phyloP scores from a whole-genome alignment of 1,140 invertebrate genomes.

The Sycophaga agraensis region DNA sequence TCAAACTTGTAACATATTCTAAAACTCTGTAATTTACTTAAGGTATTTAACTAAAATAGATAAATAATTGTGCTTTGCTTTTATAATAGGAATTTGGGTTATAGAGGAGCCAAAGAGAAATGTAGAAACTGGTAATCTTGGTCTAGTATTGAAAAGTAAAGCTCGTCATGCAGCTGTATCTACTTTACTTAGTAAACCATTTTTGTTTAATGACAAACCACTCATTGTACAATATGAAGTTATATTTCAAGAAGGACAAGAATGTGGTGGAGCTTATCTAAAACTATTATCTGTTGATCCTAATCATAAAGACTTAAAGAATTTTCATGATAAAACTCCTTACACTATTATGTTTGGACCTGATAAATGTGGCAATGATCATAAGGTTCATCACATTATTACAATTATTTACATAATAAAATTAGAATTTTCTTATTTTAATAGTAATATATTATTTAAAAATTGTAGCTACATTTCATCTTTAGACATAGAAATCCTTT shows the following conservation, averaged over 20 bases:
- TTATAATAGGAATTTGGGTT: conserved; percentile 64
- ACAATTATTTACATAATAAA: neutral
- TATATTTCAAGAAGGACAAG: conserved; percentile 87
- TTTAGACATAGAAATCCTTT: conserved; percentile 94
- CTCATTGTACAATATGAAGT: conserved; percentile 95
- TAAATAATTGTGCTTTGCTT: neutral
- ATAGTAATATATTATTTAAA: neutral
- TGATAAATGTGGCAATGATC: conserved; percentile 96
- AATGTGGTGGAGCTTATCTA: conserved; percentile 97
- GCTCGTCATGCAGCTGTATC: conserved; percentile 96
- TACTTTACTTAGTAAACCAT: conserved; percentile 76
- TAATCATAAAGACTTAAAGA: conserved; percentile 71
- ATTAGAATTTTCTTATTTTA: conserved; percentile 29
- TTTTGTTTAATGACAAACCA: conserved; percentile 84
- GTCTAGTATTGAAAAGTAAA: conserved; percentile 90
- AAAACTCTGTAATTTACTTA: too few species aligned
- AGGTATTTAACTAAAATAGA: neutral
- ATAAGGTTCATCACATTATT: conserved; percentile 65
- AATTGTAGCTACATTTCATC: conserved; percentile 88
- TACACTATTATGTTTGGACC: conserved; percentile 99
- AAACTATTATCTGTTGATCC: conserved; percentile 80
- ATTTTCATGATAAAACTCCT: conserved; percentile 94
- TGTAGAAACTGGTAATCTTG: conserved; percentile 80
- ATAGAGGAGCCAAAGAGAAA: conserved; percentile 78
- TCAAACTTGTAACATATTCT: too few species aligned